phyloP scores from a whole-genome alignment of 2,113 vertebrate genomes.

The Psophia crepitans region DNA sequence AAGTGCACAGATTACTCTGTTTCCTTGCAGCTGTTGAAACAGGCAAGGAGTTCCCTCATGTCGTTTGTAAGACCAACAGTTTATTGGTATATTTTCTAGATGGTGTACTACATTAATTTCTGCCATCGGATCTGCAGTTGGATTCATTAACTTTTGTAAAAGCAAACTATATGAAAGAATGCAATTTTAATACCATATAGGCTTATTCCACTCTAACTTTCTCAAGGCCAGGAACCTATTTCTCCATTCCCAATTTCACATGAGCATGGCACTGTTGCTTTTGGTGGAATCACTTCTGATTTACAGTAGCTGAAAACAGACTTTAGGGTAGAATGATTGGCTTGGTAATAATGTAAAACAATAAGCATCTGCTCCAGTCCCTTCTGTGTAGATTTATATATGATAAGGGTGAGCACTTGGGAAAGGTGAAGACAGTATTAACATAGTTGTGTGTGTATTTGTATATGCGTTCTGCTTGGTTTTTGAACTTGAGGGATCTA shows the following conservation, averaged over 20 bases:
- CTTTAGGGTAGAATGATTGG: constrained; percentile 1
- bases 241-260: background rate
- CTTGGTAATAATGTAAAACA: constrained; percentile 9
- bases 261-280: background rate
- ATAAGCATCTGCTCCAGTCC: background rate
- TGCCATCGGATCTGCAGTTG: background rate
- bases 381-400: background rate
- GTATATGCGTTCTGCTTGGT: background rate
- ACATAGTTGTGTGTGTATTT: constrained; percentile 1
- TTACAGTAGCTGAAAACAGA: background rate
- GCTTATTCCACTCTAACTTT: background rate
- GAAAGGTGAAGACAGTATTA: constrained; percentile 17
- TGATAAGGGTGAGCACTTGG: background rate
- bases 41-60: background rate
- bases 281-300: background rate
- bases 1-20: background rate
- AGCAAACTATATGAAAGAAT: background rate
- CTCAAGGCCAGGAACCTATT: background rate
- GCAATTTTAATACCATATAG: background rate
- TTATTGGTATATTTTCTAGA: background rate
- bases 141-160: background rate
- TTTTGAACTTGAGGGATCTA: constrained; percentile 31
- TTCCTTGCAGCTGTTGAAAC: background rate
- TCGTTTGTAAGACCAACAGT: background rate
- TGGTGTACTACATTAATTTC: background rate